A percentile compares a stretch with the other conserved stretches of the same genome.
phyloP scores from a whole-genome alignment of 35 echinoderm and acorn worm species.

The Nesometra sesokonis region DNA sequence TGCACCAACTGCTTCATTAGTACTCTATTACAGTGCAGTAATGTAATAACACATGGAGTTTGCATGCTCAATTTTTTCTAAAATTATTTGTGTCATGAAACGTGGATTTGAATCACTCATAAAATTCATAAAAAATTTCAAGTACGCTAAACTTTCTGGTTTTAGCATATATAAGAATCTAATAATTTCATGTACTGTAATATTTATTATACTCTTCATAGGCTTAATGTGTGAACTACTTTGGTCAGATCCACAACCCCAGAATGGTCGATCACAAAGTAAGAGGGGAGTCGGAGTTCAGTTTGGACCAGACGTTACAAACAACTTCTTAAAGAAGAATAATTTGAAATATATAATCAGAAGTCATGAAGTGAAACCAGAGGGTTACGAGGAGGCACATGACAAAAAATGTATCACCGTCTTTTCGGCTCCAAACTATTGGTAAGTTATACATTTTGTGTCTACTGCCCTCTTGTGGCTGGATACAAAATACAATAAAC shows the following conservation, averaged over 20 bases:
- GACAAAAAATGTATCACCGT: conserved; percentile 98
- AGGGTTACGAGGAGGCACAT: conserved; percentile 82
- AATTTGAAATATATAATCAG: conserved; percentile 81
- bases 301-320: conserved; percentile 95
- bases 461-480: too few relatives aligned
- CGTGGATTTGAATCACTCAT: too few relatives aligned
- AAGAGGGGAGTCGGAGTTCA: conserved; percentile 87
- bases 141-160: too few relatives aligned
- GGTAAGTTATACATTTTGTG: conserved; percentile 53
- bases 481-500: too few relatives aligned
- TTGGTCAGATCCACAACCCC: conserved; percentile 97
- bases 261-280: conserved; percentile 71
- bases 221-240: conserved; percentile 97
- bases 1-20: too few relatives aligned
- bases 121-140: too few relatives aligned
- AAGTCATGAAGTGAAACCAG: conserved; percentile 84
- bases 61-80: too few relatives aligned
- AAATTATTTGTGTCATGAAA: too few relatives aligned
- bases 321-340: conserved; percentile 63
- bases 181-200: too few relatives aligned
- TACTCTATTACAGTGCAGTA: too few relatives aligned
- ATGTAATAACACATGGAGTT: too few relatives aligned
- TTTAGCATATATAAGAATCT: too few relatives aligned
- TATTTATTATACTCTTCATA: conserved; percentile 4
- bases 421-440: conserved; percentile 99